Percentiles rank a stretch among this genome's conserved stretches.
Evolutionary conservation across 1,140 invertebrate genomes (phyloP).

Genomic region (Drosophila sucinea): DNA sequence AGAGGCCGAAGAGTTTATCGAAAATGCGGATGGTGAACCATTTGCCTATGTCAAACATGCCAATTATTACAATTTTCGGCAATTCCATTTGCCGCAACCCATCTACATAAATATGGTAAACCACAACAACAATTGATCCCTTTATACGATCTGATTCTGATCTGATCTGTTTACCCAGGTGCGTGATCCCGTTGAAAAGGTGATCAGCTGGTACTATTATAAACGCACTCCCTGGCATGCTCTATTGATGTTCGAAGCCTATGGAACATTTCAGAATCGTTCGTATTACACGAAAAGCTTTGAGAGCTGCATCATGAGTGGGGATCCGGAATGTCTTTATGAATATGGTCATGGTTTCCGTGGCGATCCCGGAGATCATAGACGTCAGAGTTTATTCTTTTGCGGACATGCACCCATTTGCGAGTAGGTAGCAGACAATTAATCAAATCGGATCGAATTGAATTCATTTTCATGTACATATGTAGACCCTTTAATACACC

Average conservation of each 20-base stretch:
- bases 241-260: slow-evolving; percentile 83
- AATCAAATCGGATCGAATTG: not conserved
- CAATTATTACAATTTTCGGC: slow-evolving; percentile 85
- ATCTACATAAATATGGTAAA: slow-evolving; percentile 93
- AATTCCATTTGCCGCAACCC: slow-evolving; percentile 90
- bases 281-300: slow-evolving; percentile 93
- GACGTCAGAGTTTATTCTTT: slow-evolving; percentile 89
- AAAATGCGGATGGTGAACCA: slow-evolving; percentile 53
- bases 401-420: slow-evolving; percentile 93
- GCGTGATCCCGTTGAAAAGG: slow-evolving; percentile 92
- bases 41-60: slow-evolving; percentile 58
- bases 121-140: not conserved
- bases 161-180: slow-evolving; percentile 17
- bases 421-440: slow-evolving; percentile 84
- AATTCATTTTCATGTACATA: slow-evolving; percentile 16
- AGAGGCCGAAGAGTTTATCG: slow-evolving; percentile 31
- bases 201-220: slow-evolving; percentile 94
- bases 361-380: slow-evolving; percentile 89
- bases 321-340: slow-evolving; percentile 93
- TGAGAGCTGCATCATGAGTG: slow-evolving; percentile 91
- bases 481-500: slow-evolving; percentile 91
- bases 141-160: too few species aligned
- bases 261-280: slow-evolving; percentile 90
- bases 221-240: slow-evolving; percentile 89
- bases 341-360: slow-evolving; percentile 90